A percentile compares a stretch with the other conserved stretches of the same genome.
These are phyloP conservation scores for Microctonus hyperodae DNA, from an alignment of 2,888 invertebrate species.

Conservation along the genomic window DNA sequence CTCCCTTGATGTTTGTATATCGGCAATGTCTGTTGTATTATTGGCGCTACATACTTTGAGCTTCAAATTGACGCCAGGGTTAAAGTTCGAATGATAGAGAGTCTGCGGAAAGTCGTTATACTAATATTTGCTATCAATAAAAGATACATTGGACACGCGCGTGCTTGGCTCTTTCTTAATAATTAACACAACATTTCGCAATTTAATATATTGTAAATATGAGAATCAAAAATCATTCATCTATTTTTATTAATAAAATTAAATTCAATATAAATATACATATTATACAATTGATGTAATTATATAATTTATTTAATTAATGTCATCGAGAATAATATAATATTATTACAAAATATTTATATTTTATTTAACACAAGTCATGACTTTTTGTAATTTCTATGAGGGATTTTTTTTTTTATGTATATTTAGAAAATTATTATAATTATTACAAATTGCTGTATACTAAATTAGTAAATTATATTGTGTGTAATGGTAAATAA, in stretches of 20 bases:
- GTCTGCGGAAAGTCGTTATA: constrained; percentile 38
- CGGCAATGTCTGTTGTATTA: constrained; percentile 11
- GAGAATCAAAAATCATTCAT: neutral
- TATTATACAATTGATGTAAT: too few species aligned
- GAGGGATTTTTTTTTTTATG: too few species aligned
- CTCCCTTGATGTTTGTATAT: constrained; percentile 14
- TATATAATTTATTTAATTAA: too few species aligned
- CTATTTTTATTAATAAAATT: neutral
- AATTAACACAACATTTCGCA: neutral
- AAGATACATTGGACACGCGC: constrained; percentile 20
- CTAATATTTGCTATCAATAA: constrained; percentile 53
- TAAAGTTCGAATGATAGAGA: constrained; percentile 47
- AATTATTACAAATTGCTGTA: too few species aligned
- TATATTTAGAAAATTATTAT: too few species aligned
- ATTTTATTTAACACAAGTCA: too few species aligned
- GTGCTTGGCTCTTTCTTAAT: neutral
- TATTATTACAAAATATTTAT: too few species aligned
- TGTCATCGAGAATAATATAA: too few species aligned
- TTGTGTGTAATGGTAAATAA: neutral
- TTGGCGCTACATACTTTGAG: constrained; percentile 24
- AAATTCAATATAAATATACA: too few species aligned
- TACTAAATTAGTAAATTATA: neutral
- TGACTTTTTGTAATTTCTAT: too few species aligned
- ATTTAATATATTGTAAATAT: neutral
- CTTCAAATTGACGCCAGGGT: constrained; percentile 40